Base-by-base conservation (phyloP, 2,113 vertebrate species). In the Oenanthe melanoleuca region DNA sequence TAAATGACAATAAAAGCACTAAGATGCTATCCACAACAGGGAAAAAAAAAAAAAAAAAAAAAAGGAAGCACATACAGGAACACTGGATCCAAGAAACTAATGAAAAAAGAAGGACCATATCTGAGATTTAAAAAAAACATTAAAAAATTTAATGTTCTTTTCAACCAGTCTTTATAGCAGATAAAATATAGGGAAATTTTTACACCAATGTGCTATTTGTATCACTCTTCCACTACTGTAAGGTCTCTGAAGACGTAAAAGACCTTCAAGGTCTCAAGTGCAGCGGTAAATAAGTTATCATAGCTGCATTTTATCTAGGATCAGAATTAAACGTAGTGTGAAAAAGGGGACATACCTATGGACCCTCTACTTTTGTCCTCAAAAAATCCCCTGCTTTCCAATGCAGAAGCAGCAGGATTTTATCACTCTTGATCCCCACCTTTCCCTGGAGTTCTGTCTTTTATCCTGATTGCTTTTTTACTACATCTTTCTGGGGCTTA, bases 11-110 rank as follows among this genome's bases (percentile, higher is more conserved):
- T 55, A 81, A 52, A 29, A 81, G 19, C 31, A 59, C n/a, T 33
- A 19, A 75, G 23, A 63, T 55, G 20, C 49, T 83, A 88, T 44
- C 33, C 18, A 23, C 18, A 77, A 21, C 0, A 37, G 15, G 0
- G 6, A 21, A 34, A 13, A n/a, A 25, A n/a, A 2, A 16, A 24
- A 8, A 4, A 8, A 21, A 1, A 1, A 22, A 19, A 31, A 26
- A 2, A 12, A 47, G 2, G 5, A 80, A n/a, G 8, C 4, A 11
- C 38, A 21, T 22, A n/a, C 1, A 74, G 20, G 6, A 56, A 69
- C 20, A 69, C 1, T 22, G 18, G 7, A 71, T 21, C 15, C 17
- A 73, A 45, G 22, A 66, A 45, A 59, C 5, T n/a, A 52, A 49
- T 37, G 38, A 31, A 21, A 67, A 52, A 7, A 73, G 34, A 64